Conservation (phyloP, 2,113 vertebrate genomes). For the Neodon shergylaensis region DNA sequence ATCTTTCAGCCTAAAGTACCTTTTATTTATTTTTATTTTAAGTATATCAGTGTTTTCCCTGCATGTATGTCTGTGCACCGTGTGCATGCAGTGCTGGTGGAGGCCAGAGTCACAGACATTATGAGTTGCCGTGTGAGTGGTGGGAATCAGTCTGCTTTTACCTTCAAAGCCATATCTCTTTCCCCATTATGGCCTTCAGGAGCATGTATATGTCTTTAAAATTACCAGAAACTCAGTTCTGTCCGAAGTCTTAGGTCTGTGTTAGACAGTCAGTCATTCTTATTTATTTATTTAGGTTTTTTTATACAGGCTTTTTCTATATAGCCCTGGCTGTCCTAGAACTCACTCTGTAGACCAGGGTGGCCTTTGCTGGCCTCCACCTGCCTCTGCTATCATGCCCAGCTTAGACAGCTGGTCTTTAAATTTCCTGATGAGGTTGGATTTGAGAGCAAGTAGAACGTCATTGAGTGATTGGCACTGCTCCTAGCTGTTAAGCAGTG, state of each 20-base stretch:
- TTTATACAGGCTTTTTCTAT: neutral
- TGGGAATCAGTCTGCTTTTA: neutral
- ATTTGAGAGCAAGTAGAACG: neutral
- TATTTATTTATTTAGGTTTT: neutral
- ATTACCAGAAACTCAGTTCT: constrained; percentile 9
- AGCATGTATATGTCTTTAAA: neutral
- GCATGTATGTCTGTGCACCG: neutral
- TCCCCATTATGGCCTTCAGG: neutral
- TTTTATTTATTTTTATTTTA: neutral
- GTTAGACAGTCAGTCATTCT: neutral
- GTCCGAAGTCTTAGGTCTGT: neutral
- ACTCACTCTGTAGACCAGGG: neutral
- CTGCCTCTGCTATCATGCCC: neutral
- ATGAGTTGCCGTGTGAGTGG: neutral
- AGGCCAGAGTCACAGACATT: neutral
- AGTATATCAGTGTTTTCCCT: neutral
- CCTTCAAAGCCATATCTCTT: neutral
- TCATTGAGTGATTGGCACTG: neutral
- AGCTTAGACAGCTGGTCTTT: neutral
- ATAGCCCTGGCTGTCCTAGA: neutral
- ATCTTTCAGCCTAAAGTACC: neutral
- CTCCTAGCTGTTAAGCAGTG: neutral
- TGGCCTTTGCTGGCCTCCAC: neutral
- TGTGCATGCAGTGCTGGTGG: neutral
- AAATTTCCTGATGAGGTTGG: neutral